Base-by-base conservation (phyloP, 2,888 invertebrate genomes). In the Sceliomorpha sp. region DNA sequence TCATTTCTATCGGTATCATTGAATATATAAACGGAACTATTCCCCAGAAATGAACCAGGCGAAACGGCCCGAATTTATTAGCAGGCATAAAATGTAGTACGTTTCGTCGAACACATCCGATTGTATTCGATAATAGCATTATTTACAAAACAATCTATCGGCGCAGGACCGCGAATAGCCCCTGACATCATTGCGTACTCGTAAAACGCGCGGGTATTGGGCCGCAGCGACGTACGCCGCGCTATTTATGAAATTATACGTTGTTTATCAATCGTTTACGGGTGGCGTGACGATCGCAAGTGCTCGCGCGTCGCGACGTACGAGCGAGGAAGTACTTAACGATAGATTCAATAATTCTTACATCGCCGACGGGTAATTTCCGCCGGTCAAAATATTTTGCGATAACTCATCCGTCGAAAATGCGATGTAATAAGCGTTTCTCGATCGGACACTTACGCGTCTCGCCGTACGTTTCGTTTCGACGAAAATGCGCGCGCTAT, bases 121-220 rank as follows among this genome's bases (percentile, higher is more conserved):
- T 60, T 60, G 50, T n/a, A n/a, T 29, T 27, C 44, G 44, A 56
- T 26, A 20, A 17, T 24, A 17, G 32, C n/a, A 37, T 42, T 45
- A 51, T 60, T 51, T 45, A 50, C 39, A 45, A 60, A 60, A 60
- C 53, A 59, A 53, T 58, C 34, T 26, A 58, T 53, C 39, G 26
- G 15, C 42, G 62, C 51, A 58, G 29, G 31, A 60, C 68, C 53
- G 67, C 63, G 74, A 78, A 77, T 77, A 77, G 71, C 74, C 69
- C 71, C 71, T 79, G 79, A 81, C 77, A 79, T 81, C 80, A 80
- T 75, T 70, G 67, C 55, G 44, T 15, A 53, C 63, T 73, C 48
- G 70, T 71, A 67, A 74, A 74, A 53, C 53, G 51, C 29, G n/a
- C 69, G 59, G 66, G 39, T 36, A 45, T 39, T 44, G 50, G 47